Base-by-base conservation (phyloP, 1,140 invertebrate species). In the Leucophenga varia region DNA sequence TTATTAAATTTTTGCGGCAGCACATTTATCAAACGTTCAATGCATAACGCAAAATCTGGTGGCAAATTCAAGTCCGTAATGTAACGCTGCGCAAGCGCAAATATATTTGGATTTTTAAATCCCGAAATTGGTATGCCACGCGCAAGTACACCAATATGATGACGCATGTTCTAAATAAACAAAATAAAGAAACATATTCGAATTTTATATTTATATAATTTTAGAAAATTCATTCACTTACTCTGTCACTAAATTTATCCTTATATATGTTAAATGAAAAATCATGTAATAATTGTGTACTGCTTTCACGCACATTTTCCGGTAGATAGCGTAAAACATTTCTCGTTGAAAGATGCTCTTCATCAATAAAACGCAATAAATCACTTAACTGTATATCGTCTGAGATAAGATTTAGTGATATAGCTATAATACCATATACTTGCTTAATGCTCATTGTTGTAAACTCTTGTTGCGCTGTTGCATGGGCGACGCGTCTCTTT, bases 261-360 rank as follows among this genome's bases (percentile, higher is more conserved):
- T 25, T 10, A 25, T 6, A 25, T 5, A 25, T 6, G 10, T 25
- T 25, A 25, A 25, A 25, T 6, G 5, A 5, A 10, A 25, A 6
- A 25, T 25, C 22, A 10, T 6, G 10, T 6, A 25, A 10, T 25
- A 25, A 25, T 25, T 25, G 5, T 6, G 5, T 5, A 5, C 22
- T 10, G 10, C 22, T 5, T 25, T 25, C 22, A 25, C n/a, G n/a
- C 12, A 80, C 60, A 55, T 79, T 77, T 43, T 79, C 68, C 3
- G 84, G 83, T 48, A 86, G 70, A 37, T 85, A 79, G 51, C 78
- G 76, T 16, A 79, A 68, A 37, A 82, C 71, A 61, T 69, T 72
- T 2, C 79, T 78, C 30, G 76, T 81, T 34, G 81, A 80, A 17
- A 86, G 55, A 58, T 82, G 80, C 10, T 82, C 82, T 69, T 86